Evolutionary conservation across 2,113 vertebrate species (phyloP).

Genomic region (Petroica traversi): DNA sequence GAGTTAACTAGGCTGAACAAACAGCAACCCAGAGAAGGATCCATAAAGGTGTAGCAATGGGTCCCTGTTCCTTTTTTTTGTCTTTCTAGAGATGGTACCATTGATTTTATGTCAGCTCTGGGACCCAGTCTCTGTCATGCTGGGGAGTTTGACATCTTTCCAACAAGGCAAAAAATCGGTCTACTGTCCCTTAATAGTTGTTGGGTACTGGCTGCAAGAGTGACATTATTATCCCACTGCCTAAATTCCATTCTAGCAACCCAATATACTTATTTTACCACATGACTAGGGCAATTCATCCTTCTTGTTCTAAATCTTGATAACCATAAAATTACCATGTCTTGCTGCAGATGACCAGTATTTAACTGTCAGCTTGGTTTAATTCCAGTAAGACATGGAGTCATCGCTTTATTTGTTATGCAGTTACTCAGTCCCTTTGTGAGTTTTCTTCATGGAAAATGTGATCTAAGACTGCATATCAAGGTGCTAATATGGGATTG

Average conservation of each 20-base stretch:
- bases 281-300: slow-evolving; percentile 26
- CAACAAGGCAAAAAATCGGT: not conserved
- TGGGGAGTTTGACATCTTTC: not conserved
- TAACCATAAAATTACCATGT: not conserved
- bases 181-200: not conserved
- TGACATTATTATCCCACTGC: not conserved
- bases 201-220: not conserved
- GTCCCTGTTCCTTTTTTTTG: not conserved
- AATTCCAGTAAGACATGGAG: not conserved
- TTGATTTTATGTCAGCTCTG: not conserved
- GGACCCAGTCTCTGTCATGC: not conserved
- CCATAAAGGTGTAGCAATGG: not conserved
- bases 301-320: not conserved
- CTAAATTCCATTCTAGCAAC: slow-evolving; percentile 16
- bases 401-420: not conserved
- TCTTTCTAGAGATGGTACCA: not conserved
- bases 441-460: not conserved
- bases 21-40: not conserved
- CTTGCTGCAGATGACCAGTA: not conserved
- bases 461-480: not conserved
- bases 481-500: not conserved
- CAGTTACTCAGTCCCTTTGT: not conserved
- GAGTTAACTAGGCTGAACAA: not conserved
- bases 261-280: not conserved
- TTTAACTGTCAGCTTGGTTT: not conserved